Conservation (phyloP, 2,797 vertebrate species). For the Coccyzus lansbergi region DNA sequence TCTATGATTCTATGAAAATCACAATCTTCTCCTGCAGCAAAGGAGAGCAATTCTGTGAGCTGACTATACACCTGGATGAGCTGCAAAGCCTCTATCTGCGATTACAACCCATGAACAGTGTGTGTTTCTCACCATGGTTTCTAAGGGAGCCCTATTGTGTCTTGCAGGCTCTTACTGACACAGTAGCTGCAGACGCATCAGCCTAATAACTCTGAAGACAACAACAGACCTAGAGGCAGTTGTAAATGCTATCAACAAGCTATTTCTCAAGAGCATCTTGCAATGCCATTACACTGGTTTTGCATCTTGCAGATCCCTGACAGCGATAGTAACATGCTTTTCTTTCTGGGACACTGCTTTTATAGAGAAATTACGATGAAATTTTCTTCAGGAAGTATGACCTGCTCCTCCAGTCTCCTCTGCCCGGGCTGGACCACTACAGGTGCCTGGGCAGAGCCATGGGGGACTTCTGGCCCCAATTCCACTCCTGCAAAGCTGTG, state of each 20-base stretch:
- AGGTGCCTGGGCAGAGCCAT: not conserved
- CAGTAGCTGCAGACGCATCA: not conserved
- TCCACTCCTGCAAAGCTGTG: not conserved
- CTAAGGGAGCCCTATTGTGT: not conserved
- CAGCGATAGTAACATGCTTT: not conserved
- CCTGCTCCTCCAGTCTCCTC: not conserved
- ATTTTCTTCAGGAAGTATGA: not conserved
- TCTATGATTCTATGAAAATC: not conserved
- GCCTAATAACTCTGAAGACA: not conserved
- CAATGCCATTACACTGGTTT: not conserved
- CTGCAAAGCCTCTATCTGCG: not conserved
- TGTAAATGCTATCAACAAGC: not conserved
- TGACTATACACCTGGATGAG: not conserved
- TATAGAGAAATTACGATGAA: not conserved
- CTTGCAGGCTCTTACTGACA: not conserved
- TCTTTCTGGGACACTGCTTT: not conserved
- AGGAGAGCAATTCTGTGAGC: not conserved
- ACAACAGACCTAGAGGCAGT: not conserved
- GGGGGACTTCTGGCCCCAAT: not conserved
- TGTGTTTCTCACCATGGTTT: not conserved
- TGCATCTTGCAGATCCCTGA: not conserved
- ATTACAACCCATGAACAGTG: not conserved
- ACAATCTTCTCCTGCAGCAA: not conserved
- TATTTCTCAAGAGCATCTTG: conserved; percentile 15
- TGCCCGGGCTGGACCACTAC: not conserved